Percentiles rank a stretch among this genome's conserved stretches.
phyloP scores from a whole-genome alignment of 1,140 invertebrate genomes.

The Aphelinus certus region DNA sequence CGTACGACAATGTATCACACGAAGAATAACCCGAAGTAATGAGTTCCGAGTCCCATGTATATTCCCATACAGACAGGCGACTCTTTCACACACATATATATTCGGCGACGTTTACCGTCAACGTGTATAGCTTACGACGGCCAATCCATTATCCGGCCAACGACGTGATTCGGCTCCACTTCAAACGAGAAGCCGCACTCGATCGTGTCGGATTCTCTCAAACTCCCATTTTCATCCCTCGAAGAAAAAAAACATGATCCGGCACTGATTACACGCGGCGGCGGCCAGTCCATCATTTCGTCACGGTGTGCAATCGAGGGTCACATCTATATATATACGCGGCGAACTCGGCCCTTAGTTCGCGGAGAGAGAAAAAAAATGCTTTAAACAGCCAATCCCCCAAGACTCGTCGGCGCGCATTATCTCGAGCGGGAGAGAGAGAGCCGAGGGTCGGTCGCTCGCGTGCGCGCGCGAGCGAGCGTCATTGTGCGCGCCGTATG shows the following conservation, averaged over 20 bases:
- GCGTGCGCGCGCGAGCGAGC: conserved; percentile 50
- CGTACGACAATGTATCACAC: too few species aligned
- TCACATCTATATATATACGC: too few species aligned
- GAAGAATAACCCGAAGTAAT: too few species aligned
- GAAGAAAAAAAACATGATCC: conserved; percentile 15
- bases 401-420: conserved; percentile 47
- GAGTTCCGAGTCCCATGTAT: too few species aligned
- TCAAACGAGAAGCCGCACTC: neutral
- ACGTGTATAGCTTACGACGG: too few species aligned
- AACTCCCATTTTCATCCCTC: conserved; percentile 6
- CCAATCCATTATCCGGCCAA: too few species aligned
- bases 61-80: too few species aligned
- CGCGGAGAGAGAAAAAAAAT: neutral
- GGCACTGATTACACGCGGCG: conserved; percentile 27
- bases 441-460: neutral
- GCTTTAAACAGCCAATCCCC: conserved; percentile 7
- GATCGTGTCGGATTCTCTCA: conserved; percentile 9
- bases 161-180: too few species aligned
- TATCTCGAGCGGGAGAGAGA: conserved; percentile 56
- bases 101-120: too few species aligned
- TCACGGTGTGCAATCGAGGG: conserved; percentile 22
- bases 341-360: too few species aligned
- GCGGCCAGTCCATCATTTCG: conserved; percentile 24
- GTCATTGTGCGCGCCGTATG: conserved; percentile 59
- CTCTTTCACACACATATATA: too few species aligned